Conservation (phyloP, 2,113 vertebrate genomes). For the Orcinus orca region DNA sequence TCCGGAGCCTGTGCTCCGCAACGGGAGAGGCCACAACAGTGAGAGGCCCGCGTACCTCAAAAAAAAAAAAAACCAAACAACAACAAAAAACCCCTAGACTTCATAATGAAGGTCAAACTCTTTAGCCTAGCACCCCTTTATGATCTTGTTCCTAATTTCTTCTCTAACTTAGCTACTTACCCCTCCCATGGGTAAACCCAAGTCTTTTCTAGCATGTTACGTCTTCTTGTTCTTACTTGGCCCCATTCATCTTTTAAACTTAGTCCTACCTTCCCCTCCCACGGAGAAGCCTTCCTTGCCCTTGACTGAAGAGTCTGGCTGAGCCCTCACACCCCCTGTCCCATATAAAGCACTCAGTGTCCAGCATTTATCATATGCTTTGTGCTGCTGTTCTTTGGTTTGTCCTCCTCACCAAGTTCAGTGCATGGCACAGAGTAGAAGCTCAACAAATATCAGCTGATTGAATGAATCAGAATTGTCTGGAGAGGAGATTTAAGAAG, state of each 20-base stretch:
- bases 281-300: neutral
- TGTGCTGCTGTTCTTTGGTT: neutral
- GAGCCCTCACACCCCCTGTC: neutral
- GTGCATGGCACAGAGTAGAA: neutral
- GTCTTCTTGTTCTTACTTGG: neutral
- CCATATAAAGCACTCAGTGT: neutral
- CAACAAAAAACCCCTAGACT: too few relatives aligned
- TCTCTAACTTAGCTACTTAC: neutral
- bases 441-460: neutral
- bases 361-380: neutral
- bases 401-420: neutral
- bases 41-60: too few relatives aligned
- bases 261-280: neutral
- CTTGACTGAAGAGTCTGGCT: neutral
- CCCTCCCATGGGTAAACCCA: neutral
- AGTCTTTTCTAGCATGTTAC: neutral
- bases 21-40: too few relatives aligned
- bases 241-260: neutral
- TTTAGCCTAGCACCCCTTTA: neutral
- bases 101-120: neutral
- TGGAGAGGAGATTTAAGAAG: neutral
- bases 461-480: neutral
- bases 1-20: too few relatives aligned
- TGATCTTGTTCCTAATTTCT: neutral
- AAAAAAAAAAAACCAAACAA: too few relatives aligned